Evolutionary conservation across 1,140 invertebrate species (phyloP), one percentile per base, ranked within the genome.

Genomic region (Leguminivora glycinivorella): DNA sequence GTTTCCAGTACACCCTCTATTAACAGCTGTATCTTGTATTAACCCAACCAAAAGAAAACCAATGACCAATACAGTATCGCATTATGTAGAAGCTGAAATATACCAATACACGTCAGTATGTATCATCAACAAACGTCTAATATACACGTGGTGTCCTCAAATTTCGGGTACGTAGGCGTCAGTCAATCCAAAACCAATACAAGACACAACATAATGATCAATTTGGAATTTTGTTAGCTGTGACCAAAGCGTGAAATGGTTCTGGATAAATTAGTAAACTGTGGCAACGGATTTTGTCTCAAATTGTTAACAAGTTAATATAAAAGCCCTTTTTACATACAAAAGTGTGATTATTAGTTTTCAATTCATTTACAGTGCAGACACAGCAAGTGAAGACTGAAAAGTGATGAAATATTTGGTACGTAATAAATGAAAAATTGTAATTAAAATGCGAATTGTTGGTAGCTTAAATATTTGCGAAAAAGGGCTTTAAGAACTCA

Each of bases 11-110:
- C 89, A 91, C 89, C 84, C 82, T 82, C 83, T 83, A 83, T 86
- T 76, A 81, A 90, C 87, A 91, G 89, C 87, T 92, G 92, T 92
- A 92, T 92, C 92, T 92, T 92, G 92, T 92, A 92, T 92, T 92
- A 92, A 92, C 90, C 89, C 88, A 91, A 91, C 89, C 89, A 87
- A 90, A 91, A 90, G 87, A 91, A 89, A 90, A 90, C 88, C 89
- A 91, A 90, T 82, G 84, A 90, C 82, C 84, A 83, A 89, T 86
- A 84, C 47, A 52, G 79, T 83, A 90, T 89, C 86, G 87, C 87
- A 87, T 87, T 90, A 92, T 79, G 89, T 82, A 80, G 87, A 87
- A 89, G 89, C 88, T 92, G 90, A 92, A 90, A 92, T 88, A 87
- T 89, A 89, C 83, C 83, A 88, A 84, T 78, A 86, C 83, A 88